These are phyloP conservation scores for Eretmocerus hayati DNA, from an alignment of 2,888 invertebrate species.

Conservation along the genomic window DNA sequence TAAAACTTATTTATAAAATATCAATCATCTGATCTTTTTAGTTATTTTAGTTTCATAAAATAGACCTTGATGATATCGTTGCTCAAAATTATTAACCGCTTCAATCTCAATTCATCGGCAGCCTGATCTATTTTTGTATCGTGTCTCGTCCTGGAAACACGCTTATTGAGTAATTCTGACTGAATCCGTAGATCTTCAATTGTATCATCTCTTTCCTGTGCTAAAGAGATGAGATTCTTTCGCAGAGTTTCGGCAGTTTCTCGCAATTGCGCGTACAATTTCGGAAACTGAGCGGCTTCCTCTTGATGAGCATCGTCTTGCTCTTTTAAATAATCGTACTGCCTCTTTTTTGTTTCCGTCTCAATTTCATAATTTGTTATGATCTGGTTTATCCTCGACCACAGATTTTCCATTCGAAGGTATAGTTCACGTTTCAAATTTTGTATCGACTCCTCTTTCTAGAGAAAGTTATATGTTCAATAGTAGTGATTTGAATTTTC, in stretches of 20 bases:
- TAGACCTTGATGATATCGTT: constrained; percentile 55
- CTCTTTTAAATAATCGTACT: constrained; percentile 47
- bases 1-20: background rate
- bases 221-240: constrained; percentile 25
- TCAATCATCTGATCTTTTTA: background rate
- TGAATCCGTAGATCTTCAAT: constrained; percentile 29
- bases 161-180: constrained; percentile 26
- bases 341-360: constrained; percentile 38
- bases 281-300: constrained; percentile 40
- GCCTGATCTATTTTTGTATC: constrained; percentile 51
- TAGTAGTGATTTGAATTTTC: background rate
- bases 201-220: constrained; percentile 26
- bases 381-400: constrained; percentile 30
- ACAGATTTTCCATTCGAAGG: constrained; percentile 33
- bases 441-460: constrained; percentile 34
- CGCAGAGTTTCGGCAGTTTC: constrained; percentile 31
- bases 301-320: constrained; percentile 50
- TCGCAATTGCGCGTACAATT: constrained; percentile 36
- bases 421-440: constrained; percentile 28
- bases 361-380: constrained; percentile 35
- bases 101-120: constrained; percentile 52
- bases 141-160: constrained; percentile 48
- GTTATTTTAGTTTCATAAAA: too few species aligned
- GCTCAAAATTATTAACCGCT: constrained; percentile 56
- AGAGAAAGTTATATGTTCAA: background rate